Base-by-base conservation (phyloP, 1,140 invertebrate species). In the Chrysopa pallens region DNA sequence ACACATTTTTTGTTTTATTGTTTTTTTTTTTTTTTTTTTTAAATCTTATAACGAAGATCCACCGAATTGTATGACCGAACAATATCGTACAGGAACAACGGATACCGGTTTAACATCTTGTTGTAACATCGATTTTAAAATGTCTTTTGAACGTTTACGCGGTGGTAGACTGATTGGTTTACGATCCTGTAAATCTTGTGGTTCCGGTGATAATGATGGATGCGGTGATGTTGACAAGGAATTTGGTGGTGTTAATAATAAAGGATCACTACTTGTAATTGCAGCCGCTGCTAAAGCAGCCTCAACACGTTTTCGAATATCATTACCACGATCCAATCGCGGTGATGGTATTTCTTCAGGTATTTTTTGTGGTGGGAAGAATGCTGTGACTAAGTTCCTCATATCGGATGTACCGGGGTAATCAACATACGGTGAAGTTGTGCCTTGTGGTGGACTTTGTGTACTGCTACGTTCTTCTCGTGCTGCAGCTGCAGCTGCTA, bases 31-130 rank as follows among this genome's bases (percentile, higher is more conserved):
- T 23, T 23, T 23, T 23, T 23, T 23, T 23, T 23, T 23, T 3
- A 23, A 23, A 3, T 23, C 5, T 23, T 23, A 23, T 23, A 23
- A 23, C 17, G 73, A 75, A 9, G 80, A 74, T 46, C 75, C 73
- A 7, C 82, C 84, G 54, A 82, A 87, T 42, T 84, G 80, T 49
- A 86, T 86, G 35, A 86, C 83, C 0, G 81, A 83, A 48, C 72
- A 83, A 51, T 83, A 76, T 38, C 82, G 63, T 47, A 56, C 66
- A 49, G 42, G 64, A 54, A 41, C 63, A 62, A 48, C 46, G 60
- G 46, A 33, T 23, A 41, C 40, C 17, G 8, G 51, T 42, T 52
- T 41, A 60, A 49, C 64, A 52, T 54, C 60, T 27, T 64, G 59
- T 27, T 62, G 50, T 46, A 76, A 72, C 66, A 76, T 74, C 1